phyloP scores from a whole-genome alignment of 2,888 invertebrate genomes.

The Strigamia transsilvanica region DNA sequence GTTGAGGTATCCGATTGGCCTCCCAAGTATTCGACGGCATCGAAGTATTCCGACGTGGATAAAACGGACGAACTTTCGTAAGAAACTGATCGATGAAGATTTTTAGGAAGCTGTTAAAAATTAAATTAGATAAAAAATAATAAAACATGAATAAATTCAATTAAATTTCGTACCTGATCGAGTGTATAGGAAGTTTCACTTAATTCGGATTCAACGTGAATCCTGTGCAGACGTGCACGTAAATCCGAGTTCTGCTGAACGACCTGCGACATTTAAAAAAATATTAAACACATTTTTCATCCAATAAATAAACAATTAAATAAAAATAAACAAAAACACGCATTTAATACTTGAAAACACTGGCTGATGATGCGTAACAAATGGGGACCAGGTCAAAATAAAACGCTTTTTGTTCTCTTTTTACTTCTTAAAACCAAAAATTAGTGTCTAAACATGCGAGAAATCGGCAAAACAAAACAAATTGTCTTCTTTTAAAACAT shows the following conservation, averaged over 20 bases:
- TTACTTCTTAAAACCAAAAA: background rate
- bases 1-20: constrained; percentile 73
- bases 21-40: constrained; percentile 75
- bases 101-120: constrained; percentile 62
- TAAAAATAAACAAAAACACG: background rate
- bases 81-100: constrained; percentile 73
- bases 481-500: background rate
- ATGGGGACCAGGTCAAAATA: constrained; percentile 38
- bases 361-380: background rate
- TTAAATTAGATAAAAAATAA: background rate
- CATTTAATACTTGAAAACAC: constrained; percentile 3
- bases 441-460: background rate
- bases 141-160: background rate
- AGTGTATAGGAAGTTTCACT: constrained; percentile 65
- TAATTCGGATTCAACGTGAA: constrained; percentile 64
- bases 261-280: constrained; percentile 67
- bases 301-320: background rate
- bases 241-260: constrained; percentile 80
- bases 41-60: constrained; percentile 81
- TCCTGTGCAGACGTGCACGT: constrained; percentile 65
- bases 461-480: background rate
- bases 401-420: background rate
- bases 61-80: constrained; percentile 78
- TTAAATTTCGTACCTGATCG: constrained; percentile 51
- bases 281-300: background rate